Conservation (phyloP, 2,888 invertebrate genomes). For the Drosophila demipolita region DNA sequence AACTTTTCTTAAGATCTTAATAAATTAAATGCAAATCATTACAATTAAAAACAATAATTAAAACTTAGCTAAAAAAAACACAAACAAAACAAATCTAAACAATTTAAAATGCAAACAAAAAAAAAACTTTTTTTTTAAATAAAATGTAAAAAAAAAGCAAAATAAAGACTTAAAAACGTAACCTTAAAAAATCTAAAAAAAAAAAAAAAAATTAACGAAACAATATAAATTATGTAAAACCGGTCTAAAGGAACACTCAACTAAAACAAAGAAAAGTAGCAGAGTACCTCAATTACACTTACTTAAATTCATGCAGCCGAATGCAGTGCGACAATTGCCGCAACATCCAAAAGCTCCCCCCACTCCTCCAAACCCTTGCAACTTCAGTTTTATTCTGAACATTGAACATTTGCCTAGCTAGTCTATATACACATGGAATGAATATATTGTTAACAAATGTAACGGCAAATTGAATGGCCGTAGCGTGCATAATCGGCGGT, state of each 20-base stretch:
- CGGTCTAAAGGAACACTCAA: conserved; percentile 42
- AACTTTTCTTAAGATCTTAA: conserved; percentile 64
- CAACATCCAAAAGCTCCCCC: background rate
- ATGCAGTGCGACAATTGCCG: conserved; percentile 26
- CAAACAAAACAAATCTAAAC: conserved; percentile 17
- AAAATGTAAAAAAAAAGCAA: conserved; percentile 83
- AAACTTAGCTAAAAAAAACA: conserved; percentile 59
- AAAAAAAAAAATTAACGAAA: conserved; percentile 39
- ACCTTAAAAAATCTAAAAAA: conserved; percentile 59
- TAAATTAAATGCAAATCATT: conserved; percentile 48
- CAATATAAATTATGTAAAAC: conserved; percentile 50
- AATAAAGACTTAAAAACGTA: conserved; percentile 84
- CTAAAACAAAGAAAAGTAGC: conserved; percentile 38
- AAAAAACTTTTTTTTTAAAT: conserved; percentile 59
- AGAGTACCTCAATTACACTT: conserved; percentile 30
- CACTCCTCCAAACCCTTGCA: background rate
- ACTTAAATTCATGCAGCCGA: conserved; percentile 34
- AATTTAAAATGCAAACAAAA: conserved; percentile 40
- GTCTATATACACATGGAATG: conserved; percentile 52
- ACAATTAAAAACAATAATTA: conserved; percentile 32
- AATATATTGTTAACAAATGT: conserved; percentile 33
- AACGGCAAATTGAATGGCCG: conserved; percentile 48
- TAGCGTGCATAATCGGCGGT: conserved; percentile 40
- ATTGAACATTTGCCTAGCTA: conserved; percentile 55
- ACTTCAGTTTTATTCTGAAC: conserved; percentile 23